Conservation (phyloP, 2,113 vertebrate species). For the Corythornis vintsioides region DNA sequence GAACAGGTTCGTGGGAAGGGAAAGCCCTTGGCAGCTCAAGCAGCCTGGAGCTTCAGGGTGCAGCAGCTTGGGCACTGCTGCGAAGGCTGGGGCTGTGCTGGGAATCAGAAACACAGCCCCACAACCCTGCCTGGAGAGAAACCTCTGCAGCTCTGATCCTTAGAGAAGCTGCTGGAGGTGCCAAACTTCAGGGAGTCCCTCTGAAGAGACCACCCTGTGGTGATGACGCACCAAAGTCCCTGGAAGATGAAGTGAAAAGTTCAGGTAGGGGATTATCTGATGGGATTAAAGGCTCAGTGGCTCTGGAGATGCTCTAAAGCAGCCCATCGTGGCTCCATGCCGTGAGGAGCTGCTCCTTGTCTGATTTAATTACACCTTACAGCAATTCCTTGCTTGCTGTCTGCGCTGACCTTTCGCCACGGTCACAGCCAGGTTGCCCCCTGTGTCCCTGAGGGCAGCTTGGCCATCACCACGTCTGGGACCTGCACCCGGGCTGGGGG, state of each 20-base stretch:
- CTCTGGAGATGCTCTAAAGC: slow-evolving; percentile 4
- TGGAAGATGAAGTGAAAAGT: slow-evolving; percentile 19
- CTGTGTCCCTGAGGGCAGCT: not conserved
- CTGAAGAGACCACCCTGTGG: not conserved
- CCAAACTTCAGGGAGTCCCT: not conserved
- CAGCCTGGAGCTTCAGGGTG: not conserved
- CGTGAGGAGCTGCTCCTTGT: not conserved
- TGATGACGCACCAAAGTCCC: not conserved
- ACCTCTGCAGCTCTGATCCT: not conserved
- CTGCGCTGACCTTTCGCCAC: not conserved
- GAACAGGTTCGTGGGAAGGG: rapidly evolving
- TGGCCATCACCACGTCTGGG: not conserved
- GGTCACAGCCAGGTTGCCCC: not conserved
- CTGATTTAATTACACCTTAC: not conserved
- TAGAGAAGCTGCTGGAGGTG: not conserved
- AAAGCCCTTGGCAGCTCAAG: rapidly evolving
- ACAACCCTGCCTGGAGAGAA: not conserved
- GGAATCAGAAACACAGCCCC: not conserved
- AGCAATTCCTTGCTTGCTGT: not conserved
- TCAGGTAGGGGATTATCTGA: slow-evolving; percentile 43
- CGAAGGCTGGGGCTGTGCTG: not conserved
- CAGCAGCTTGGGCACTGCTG: rapidly evolving
- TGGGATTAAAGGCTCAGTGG: slow-evolving; percentile 32
- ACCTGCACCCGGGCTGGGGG: rapidly evolving
- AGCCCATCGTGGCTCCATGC: not conserved